A percentile compares a stretch with the other conserved stretches of the same genome.
Evolutionary conservation across 2,113 vertebrate genomes (phyloP).

Genomic region (Cranoglanis bouderius): DNA sequence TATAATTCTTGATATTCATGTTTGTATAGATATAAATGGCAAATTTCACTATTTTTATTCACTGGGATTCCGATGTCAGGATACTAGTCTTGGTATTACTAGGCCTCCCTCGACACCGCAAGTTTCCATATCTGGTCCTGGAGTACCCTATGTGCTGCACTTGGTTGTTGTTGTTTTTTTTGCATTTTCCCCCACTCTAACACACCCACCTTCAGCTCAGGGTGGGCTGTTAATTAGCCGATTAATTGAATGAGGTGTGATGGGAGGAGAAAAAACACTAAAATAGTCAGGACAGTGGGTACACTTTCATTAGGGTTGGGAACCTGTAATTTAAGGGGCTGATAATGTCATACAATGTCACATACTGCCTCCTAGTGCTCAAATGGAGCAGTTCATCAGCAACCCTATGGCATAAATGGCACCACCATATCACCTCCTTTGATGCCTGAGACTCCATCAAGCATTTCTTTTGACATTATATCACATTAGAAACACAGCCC

Average conservation of each 20-base stretch:
- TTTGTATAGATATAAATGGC: not conserved
- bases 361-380: constrained; percentile 45
- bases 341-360: not conserved
- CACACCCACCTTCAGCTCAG: not conserved
- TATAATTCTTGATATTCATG: not conserved
- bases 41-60: not conserved
- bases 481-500: not conserved
- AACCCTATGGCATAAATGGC: not conserved
- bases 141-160: not conserved
- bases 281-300: not conserved
- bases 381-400: not conserved
- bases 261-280: not conserved
- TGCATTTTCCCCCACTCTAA: not conserved
- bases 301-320: not conserved
- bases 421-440: not conserved
- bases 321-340: not conserved
- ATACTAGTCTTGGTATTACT: not conserved
- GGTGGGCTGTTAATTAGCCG: constrained; percentile 1
- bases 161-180: not conserved
- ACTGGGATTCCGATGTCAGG: not conserved
- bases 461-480: not conserved
- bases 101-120: not conserved
- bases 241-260: not conserved
- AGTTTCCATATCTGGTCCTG: not conserved
- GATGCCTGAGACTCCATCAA: not conserved